Evolutionary conservation across 2,797 vertebrate genomes (phyloP), one percentile per base, ranked within the genome.

Genomic region (Cyclura pinguis): DNA sequence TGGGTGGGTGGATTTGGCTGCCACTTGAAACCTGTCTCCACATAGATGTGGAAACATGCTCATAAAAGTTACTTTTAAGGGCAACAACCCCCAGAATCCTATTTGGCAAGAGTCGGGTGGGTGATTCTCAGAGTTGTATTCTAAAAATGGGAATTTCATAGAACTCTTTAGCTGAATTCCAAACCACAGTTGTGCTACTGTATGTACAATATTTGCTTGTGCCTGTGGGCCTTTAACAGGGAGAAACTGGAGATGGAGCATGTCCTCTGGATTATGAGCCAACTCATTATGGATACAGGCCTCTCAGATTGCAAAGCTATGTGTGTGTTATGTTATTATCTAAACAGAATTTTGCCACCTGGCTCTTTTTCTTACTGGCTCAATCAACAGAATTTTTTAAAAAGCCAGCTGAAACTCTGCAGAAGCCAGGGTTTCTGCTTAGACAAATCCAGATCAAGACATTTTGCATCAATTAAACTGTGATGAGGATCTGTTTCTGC

Each of bases 281-380:
- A 1, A 12, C 85, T 94, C 86, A 80, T 76, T 91, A 92, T 93
- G 90, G 88, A 0, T 81, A 91, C 55, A 91, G 82, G 91, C 92
- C 92, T 95, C 91, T 94, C 91, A 88, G 86, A 94, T 91, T 92
- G 85, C 81, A 92, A 90, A 93, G 59, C 87, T 91, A 84, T 89
- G 91, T 90, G 76, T 86, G 72, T 85, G 87, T 92, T 93, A 72
- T 73, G 35, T 93, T 88, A 86, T 93, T 88, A 93, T 92, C 93
- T 86, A 69, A 90, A 88, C 55, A 85, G 81, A 35, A 6, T 91
- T 93, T 89, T 92, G 85, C 84, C 69, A 88, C 94, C 80, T 94
- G 84, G 18, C 67, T 92, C 85, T 88, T 85, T 35, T 93, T 90
- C 69, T 0, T 72, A 83, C 52, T 91, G 4, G 73, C 88, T 90